These are phyloP conservation scores for Ditylenchus dipsaci DNA, from an alignment of 1,140 invertebrate genomes.

Conservation along the genomic window DNA sequence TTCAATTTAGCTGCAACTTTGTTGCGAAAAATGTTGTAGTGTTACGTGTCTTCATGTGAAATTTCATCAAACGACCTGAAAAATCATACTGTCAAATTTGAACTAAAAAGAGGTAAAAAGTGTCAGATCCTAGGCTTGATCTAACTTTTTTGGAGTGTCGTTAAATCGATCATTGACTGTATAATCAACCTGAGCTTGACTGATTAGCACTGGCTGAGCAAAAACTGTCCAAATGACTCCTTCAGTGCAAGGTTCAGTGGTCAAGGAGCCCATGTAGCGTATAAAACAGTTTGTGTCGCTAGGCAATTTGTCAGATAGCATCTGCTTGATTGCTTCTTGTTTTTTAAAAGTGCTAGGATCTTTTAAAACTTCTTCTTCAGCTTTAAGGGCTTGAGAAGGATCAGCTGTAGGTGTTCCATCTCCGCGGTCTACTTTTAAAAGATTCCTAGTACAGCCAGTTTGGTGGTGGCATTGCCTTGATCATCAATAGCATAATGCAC, in stretches of 20 bases:
- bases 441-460: constrained; percentile 50
- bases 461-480: too few species aligned
- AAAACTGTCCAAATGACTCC: constrained; percentile 95
- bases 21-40: too few species aligned
- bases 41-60: too few species aligned
- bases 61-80: too few species aligned
- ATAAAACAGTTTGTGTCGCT: constrained; percentile 28
- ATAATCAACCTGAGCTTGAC: too few species aligned
- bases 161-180: too few species aligned
- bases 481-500: constrained; percentile 44
- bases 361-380: background rate
- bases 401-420: background rate
- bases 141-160: too few species aligned
- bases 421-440: constrained; percentile 40
- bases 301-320: constrained; percentile 16
- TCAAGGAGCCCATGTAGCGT: constrained; percentile 82
- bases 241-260: constrained; percentile 93
- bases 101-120: too few species aligned
- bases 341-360: background rate
- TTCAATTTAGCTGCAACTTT: too few species aligned
- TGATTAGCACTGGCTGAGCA: too few species aligned
- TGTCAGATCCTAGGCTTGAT: too few species aligned
- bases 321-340: background rate
- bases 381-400: background rate
- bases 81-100: too few species aligned